Conservation (phyloP, 2,797 vertebrate genomes). For the Megalops cyprinoides region DNA sequence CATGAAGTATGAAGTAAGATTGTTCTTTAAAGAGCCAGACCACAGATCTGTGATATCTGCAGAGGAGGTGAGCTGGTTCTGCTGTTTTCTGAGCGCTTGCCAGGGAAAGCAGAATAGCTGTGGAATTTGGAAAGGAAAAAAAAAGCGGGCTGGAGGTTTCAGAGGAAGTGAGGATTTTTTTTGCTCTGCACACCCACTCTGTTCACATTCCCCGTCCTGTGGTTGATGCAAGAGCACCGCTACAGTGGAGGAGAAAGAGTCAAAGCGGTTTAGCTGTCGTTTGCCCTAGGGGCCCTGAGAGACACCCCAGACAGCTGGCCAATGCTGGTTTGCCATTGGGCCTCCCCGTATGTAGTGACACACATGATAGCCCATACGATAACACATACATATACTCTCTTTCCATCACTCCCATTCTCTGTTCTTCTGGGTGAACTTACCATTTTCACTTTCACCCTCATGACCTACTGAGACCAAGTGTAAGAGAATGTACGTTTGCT, state of each 20-base stretch:
- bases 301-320: conserved; percentile 61
- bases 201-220: conserved; percentile 79
- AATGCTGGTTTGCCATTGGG: conserved; percentile 56
- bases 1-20: conserved; percentile 70
- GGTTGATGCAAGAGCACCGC: conserved; percentile 62
- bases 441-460: too few relatives aligned
- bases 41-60: conserved; percentile 73
- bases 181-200: conserved; percentile 82
- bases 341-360: conserved; percentile 41
- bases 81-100: conserved; percentile 81
- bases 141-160: conserved; percentile 86
- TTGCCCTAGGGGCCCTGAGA: conserved; percentile 54
- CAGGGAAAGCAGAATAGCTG: conserved; percentile 96
- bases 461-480: too few relatives aligned
- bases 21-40: conserved; percentile 79
- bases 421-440: too few relatives aligned
- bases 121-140: conserved; percentile 94
- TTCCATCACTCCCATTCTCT: neutral
- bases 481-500: too few relatives aligned
- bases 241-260: conserved; percentile 72
- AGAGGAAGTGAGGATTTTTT: conserved; percentile 87
- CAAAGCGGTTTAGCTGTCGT: conserved; percentile 75
- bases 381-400: conserved; percentile 12
- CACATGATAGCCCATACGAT: conserved; percentile 29
- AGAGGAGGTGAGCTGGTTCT: conserved; percentile 69